Base-by-base conservation (phyloP, 2,113 vertebrate species). In the Amphiprion ocellaris region DNA sequence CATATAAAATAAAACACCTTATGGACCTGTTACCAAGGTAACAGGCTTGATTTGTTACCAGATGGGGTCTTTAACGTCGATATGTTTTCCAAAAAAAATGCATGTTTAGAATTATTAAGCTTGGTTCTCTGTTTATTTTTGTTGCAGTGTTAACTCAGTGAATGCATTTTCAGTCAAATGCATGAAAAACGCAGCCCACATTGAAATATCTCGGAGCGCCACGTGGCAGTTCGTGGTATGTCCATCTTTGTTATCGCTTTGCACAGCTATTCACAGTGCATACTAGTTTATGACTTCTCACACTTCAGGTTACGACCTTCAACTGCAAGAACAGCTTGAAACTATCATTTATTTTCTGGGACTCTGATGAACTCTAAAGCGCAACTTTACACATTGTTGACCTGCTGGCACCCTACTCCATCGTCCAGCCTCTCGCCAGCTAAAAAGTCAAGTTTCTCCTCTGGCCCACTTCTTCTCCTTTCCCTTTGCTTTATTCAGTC, bases 351-450 rank as follows among this genome's bases (percentile, higher is more conserved):
- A 68, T 79, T 79, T 56, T 47, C 46, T 53, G 14, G 5, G 61
- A 75, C 60, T 74, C 10, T 59, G 19, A 64, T 58, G 37, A 63
- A 77, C 52, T 69, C 74, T 46, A 17, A 74, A 56, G 28, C 69
- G 59, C 44, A 37, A 19, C 67, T 68, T 82, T 54, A 72, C 59
- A 72, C 46, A 69, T 46, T 59, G 61, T 54, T 68, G 84, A 76
- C 62, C 66, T 76, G 33, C 44, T 72, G 71, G n/a, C 60, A 39
- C 55, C 21, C 49, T 39, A 47, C 76, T 72, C 68, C 33, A 71
- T 82, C 79, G 79, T 74, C 66, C 60, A 53, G 16, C 64, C 53
- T 58, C 15, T 64, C 63, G 12, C 30, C 4, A 11, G 71, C 69
- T 47, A 44, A 67, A 71, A 72, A 14, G 15, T 63, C 55, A 84